Percentiles rank a stretch among this genome's conserved stretches.
Evolutionary conservation across 2,888 invertebrate species (phyloP).

Genomic region (Fragum fragum): DNA sequence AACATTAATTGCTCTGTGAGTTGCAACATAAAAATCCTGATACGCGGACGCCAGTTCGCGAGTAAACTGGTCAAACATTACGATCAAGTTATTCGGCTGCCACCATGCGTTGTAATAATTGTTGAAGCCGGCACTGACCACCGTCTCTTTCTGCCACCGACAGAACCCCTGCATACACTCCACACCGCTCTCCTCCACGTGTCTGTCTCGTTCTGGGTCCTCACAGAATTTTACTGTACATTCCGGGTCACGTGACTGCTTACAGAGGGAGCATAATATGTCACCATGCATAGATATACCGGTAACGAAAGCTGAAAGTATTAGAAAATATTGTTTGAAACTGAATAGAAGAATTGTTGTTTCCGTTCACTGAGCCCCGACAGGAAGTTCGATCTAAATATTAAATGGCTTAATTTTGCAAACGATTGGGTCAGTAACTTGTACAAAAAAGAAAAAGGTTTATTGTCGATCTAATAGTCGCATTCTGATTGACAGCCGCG

Average conservation of each 20-base stretch:
- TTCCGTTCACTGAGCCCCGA: no score
- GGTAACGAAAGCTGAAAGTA: conserved; percentile 56
- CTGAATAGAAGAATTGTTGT: no score
- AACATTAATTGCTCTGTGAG: conserved; percentile 41
- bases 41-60: conserved; percentile 58
- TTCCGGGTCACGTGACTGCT: conserved; percentile 57
- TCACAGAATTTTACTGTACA: conserved; percentile 59
- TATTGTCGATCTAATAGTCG: no score
- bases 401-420: no score
- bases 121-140: conserved; percentile 53
- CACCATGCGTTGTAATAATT: conserved; percentile 60
- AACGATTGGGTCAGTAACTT: no score
- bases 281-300: conserved; percentile 58
- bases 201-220: conserved; percentile 59
- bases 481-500: no score
- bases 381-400: no score
- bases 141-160: conserved; percentile 61
- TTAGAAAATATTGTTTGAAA: no score
- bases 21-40: conserved; percentile 43
- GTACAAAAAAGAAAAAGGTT: no score
- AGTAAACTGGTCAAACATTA: conserved; percentile 61
- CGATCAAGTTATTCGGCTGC: conserved; percentile 55
- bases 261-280: conserved; percentile 63
- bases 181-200: conserved; percentile 53
- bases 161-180: conserved; percentile 62